A percentile compares a stretch with the other conserved stretches of the same genome.
phyloP scores from a whole-genome alignment of 2,888 invertebrate species.

The Drosophila greeni region DNA sequence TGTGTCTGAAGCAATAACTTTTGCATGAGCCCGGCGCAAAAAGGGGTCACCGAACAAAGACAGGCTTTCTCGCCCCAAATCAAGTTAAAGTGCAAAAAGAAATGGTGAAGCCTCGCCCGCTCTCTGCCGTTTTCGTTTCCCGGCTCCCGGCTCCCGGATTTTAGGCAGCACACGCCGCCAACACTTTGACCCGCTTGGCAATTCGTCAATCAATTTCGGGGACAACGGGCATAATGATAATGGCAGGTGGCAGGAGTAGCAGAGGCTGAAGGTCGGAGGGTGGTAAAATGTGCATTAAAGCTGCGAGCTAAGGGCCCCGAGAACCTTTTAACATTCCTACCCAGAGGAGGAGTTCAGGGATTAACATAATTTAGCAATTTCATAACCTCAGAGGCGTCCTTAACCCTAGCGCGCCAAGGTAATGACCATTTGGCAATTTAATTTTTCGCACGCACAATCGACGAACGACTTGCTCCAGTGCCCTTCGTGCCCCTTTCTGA shows the following conservation, averaged over 20 bases:
- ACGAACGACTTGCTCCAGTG: conserved; percentile 52
- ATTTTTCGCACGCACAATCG: conserved; percentile 72
- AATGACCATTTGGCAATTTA: conserved; percentile 72
- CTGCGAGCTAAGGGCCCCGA: conserved; percentile 11
- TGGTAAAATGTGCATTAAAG: conserved; percentile 34
- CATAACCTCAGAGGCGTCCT: conserved; percentile 59
- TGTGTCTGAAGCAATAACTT: conserved; percentile 50
- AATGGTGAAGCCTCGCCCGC: conserved; percentile 9
- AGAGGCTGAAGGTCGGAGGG: not conserved
- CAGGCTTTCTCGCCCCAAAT: conserved; percentile 46
- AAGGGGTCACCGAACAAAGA: conserved; percentile 56
- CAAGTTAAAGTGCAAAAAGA: conserved; percentile 53
- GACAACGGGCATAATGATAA: conserved; percentile 46
- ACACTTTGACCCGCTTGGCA: conserved; percentile 57
- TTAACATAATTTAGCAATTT: conserved; percentile 69
- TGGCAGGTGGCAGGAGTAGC: conserved; percentile 15
- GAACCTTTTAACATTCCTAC: conserved; percentile 62
- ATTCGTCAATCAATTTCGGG: conserved; percentile 67
- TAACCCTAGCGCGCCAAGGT: conserved; percentile 61
- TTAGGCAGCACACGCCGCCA: conserved; percentile 26
- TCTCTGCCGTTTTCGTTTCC: not conserved
- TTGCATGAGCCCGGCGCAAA: conserved; percentile 39
- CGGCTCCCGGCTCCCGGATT: conserved; percentile 35
- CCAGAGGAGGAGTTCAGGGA: conserved; percentile 38
- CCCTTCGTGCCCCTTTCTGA: conserved; percentile 1